Conservation (phyloP, 2,888 invertebrate genomes). For the Heliconius sara region DNA sequence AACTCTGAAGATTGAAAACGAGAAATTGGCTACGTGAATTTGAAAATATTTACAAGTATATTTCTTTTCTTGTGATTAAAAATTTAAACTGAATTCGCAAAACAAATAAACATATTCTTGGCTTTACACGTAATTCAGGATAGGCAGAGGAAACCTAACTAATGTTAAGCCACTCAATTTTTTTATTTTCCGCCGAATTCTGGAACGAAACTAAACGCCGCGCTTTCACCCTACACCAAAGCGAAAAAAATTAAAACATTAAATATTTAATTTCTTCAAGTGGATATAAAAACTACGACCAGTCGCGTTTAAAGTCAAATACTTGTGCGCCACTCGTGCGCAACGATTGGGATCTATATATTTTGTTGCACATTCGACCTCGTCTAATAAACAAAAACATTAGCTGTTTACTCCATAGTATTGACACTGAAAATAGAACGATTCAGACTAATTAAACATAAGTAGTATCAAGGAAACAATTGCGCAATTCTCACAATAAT, state of each 20-base stretch:
- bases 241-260: too few species aligned
- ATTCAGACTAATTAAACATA: constrained; percentile 13
- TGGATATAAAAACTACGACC: too few species aligned
- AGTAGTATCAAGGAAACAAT: constrained; percentile 18
- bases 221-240: too few species aligned
- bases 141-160: too few species aligned
- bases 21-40: neutral
- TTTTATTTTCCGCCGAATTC: too few species aligned
- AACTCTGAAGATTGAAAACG: neutral
- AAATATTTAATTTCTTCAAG: too few species aligned
- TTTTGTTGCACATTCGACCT: constrained; percentile 32
- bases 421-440: constrained; percentile 24
- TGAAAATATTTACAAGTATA: neutral
- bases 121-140: too few species aligned
- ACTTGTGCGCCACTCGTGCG: too few species aligned
- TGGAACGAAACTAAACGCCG: too few species aligned
- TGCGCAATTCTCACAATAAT: constrained; percentile 26
- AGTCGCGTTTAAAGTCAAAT: too few species aligned
- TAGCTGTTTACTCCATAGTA: constrained; percentile 30
- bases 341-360: neutral
- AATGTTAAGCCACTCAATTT: too few species aligned
- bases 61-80: neutral
- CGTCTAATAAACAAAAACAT: constrained; percentile 37
- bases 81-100: neutral
- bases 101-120: neutral